Evolutionary conservation across 2,797 vertebrate species (phyloP), one percentile per base, ranked within the genome.

Genomic region (Hozukius guyotensis): DNA sequence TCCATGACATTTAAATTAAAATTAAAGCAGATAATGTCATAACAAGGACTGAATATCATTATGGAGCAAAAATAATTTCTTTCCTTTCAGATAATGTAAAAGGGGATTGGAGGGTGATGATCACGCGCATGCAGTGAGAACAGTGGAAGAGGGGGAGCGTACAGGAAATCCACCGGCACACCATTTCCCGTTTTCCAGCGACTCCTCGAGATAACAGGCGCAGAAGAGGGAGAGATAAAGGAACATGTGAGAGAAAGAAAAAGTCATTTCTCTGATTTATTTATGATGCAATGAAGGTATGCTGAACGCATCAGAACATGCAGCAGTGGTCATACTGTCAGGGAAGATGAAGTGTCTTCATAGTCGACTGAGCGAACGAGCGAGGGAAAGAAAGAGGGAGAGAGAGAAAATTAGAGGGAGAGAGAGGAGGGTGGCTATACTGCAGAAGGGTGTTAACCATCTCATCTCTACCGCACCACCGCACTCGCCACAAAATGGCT

Each of bases 201-300:
- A 92, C 95, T 95, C 94, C 91, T 94, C 90, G 63, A 90, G 92
- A 96, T 94, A 95, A 91, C 90, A 78, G 81, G 71, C 80, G 55
- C 61, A 81, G 82, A 78, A 81, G 82, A 91, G 80, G 78, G 75
- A 66, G 77, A 85, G 88, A 93, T 89, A 94, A 92, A 91, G 88
- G 90, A 89, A 92, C 83, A 87, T 86, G 80, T 86, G 90, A 93
- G 86, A 74, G 82, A 94, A 95, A 95, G 89, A 94, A 95, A 95
- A 96, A 96, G 97, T 96, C 84, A 97, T 97, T 97, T 97, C 96
- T 97, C 97, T 97, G 97, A 95, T 98, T 98, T 99, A 99, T 99
- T 99, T 98, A 99, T 98, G 97, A 98, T 97, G 97, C 97, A 96
- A 96, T 97, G 97, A 97, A 98, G 97, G 97, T 97, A 97, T 97